Evolutionary conservation across 2,113 vertebrate species (phyloP).

Genomic region (Gymnogyps californianus): DNA sequence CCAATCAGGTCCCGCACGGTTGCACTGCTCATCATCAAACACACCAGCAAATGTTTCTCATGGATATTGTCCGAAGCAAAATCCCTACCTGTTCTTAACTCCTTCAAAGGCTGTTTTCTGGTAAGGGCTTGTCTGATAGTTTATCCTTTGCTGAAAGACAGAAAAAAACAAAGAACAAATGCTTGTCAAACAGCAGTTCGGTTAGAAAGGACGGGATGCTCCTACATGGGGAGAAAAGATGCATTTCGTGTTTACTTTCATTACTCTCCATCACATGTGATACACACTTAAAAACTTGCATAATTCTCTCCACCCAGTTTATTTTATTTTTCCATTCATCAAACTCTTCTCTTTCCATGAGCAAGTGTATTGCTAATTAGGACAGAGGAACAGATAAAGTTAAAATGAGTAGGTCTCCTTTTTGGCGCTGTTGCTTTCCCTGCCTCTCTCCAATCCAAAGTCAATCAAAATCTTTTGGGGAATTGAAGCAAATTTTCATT

Average conservation of each 20-base stretch:
- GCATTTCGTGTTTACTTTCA: neutral
- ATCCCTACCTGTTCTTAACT: conserved; percentile 25
- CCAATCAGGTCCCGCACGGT: neutral
- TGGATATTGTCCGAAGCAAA: neutral
- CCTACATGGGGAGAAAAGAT: neutral
- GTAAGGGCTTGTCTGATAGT: neutral
- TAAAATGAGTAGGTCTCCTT: neutral
- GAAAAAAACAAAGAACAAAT: neutral
- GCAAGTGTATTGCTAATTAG: neutral
- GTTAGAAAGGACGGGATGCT: neutral
- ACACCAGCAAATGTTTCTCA: neutral
- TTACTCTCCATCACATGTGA: accelerated
- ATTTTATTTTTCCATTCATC: neutral
- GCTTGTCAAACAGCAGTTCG: neutral
- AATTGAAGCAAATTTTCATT: neutral
- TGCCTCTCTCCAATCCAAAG: neutral
- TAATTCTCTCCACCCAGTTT: neutral
- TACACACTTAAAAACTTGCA: neutral
- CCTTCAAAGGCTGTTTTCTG: conserved; percentile 1
- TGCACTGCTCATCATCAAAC: neutral
- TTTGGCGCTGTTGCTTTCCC: neutral
- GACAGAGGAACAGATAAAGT: neutral
- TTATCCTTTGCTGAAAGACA: conserved; percentile 53
- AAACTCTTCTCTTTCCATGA: neutral
- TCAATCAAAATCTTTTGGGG: neutral